A percentile compares a stretch with the other conserved stretches of the same genome.
phyloP scores from a whole-genome alignment of 2,113 vertebrate genomes.

The Brachyistius frenatus region DNA sequence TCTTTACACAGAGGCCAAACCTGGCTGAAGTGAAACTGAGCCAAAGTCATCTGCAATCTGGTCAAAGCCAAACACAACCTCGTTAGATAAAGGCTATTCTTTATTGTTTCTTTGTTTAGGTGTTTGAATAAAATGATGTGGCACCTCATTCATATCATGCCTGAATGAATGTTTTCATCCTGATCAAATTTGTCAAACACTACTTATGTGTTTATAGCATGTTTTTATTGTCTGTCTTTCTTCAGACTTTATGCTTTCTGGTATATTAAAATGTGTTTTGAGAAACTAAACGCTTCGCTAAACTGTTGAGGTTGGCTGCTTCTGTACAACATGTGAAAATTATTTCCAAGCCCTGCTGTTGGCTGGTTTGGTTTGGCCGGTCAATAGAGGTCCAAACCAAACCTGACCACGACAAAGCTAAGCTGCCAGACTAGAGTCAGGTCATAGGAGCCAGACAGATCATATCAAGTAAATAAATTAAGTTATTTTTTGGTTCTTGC shows the following conservation, averaged over 20 bases:
- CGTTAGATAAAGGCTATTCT: not conserved
- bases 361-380: constrained; percentile 32
- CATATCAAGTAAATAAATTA: constrained; percentile 2
- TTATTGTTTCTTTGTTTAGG: not conserved
- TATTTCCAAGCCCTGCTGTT: constrained; percentile 52
- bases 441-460: constrained; percentile 18
- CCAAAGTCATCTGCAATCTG: constrained; percentile 52
- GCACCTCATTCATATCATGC: not conserved
- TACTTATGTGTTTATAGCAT: not conserved
- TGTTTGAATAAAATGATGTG: not conserved
- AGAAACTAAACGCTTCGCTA: constrained; percentile 16
- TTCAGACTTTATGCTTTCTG: not conserved
- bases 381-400: constrained; percentile 22
- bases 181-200: not conserved
- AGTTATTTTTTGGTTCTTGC: constrained; percentile 9
- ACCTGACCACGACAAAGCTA: constrained; percentile 9
- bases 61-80: constrained; percentile 25
- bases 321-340: constrained; percentile 34
- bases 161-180: not conserved
- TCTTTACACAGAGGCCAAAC: constrained; percentile 69
- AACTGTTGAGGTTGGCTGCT: constrained; percentile 14
- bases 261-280: constrained; percentile 1
- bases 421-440: constrained; percentile 19
- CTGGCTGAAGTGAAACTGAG: constrained; percentile 48
- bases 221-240: not conserved